Base-by-base conservation (phyloP, 1,140 invertebrate genomes). In the Drosophila paulistorum region DNA sequence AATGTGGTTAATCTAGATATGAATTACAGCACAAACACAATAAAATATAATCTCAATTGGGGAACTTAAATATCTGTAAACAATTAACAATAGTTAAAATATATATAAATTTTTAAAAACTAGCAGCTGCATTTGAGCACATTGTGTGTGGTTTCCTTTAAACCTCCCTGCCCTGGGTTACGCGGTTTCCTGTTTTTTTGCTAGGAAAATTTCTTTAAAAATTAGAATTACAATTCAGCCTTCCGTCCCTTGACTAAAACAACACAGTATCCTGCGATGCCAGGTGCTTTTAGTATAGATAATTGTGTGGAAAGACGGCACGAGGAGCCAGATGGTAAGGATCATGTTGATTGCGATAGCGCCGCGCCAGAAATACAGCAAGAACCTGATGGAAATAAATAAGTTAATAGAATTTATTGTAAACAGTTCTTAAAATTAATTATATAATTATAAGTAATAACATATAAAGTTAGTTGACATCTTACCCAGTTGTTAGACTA, bases 321-420 rank as follows among this genome's bases (percentile, higher is more conserved):
- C 95, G 95, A 60, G 94, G 94, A 89, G 94, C 93, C 92, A 95
- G 94, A 86, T 95, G 94, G 75, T 94, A 93, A 63, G 95, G 95
- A 93, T 96, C 94, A 48, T 95, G 94, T 92, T 95, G 95, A 92
- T 96, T 96, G 89, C 95, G 94, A 91, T 96, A 96, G 78, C 94
- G 94, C 91, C 94, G 94, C 65, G 96, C 95, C 90, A 96, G 93
- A 91, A 96, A 95, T 79, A 96, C 94, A 90, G 96, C 96, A 86
- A 96, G 94, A 81, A 96, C 93, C 96, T 96, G 92, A 30, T 42
- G 9, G 71, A 66, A 60, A 23, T 68, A 60, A 3, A 51, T 7
- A 10, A 10, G n/a, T 11, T 57, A 67, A 54, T 51, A 11, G 0
- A 23, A 23, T 5, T 1, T 4, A 11, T 51, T 4, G 17, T 0